These are phyloP conservation scores for Rhea pennata DNA, from an alignment of 2,113 vertebrate species.

Conservation along the genomic window DNA sequence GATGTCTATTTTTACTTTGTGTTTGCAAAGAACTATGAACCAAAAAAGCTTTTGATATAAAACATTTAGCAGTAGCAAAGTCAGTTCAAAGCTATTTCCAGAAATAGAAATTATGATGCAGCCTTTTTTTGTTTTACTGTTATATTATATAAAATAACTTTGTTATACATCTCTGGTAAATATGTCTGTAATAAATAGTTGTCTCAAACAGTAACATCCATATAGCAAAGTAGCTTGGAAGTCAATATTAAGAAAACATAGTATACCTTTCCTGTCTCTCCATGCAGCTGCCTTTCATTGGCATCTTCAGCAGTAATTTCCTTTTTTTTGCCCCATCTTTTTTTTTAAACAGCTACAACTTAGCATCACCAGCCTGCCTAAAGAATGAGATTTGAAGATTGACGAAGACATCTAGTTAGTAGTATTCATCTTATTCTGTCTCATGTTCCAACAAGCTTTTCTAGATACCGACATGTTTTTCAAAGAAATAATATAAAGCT, in stretches of 20 bases:
- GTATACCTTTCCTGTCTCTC: not conserved
- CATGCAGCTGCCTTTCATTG: not conserved
- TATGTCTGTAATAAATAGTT: not conserved
- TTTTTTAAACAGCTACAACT: not conserved
- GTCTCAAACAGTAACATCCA: not conserved
- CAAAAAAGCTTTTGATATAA: conserved; percentile 59
- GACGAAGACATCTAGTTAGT: not conserved
- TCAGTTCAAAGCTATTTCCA: conserved; percentile 18
- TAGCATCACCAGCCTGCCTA: not conserved
- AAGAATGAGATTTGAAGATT: not conserved
- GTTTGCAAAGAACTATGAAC: conserved; percentile 52
- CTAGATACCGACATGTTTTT: not conserved
- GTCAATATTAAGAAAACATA: not conserved
- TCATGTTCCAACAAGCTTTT: not conserved
- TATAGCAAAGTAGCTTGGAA: not conserved
- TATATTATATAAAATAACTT: not conserved
- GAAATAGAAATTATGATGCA: not conserved
- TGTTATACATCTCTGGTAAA: not conserved
- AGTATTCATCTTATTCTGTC: not conserved
- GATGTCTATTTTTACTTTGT: conserved; percentile 60
- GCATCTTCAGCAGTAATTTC: not conserved
- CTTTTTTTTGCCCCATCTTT: not conserved
- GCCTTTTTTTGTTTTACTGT: conserved; percentile 32
- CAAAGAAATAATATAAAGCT: not conserved
- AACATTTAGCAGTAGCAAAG: conserved; percentile 24